Base-by-base conservation (phyloP, 2,888 invertebrate genomes). In the Anoncus sp. region DNA sequence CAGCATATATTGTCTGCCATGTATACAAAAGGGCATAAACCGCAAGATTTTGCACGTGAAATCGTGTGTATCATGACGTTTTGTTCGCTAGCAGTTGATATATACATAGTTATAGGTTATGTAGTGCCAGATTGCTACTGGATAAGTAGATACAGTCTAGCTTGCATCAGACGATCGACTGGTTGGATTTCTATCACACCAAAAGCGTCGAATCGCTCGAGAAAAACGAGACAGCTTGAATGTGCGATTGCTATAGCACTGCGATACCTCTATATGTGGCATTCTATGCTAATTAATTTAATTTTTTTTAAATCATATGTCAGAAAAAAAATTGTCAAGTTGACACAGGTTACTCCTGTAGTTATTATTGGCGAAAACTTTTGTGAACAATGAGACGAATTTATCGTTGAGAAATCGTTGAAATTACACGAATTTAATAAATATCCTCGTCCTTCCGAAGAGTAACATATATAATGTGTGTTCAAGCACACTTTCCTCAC, bases 121-220 rank as follows among this genome's bases (percentile, higher is more conserved):
- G n/a, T 55, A 55, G 16, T 2, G 31, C 18, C 18, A 35, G 9
- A 55, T 55, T 22, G 9, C 22, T 22, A n/a, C 20, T 14, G 40
- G 27, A 40, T 1, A 31, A 60, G 60, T 74, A 16, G 74, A 43
- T 60, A 60, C 43, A 14, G 45, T 67, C 51, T 4, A 9, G 53
- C n/a, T 60, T 53, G 53, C 31, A 53, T 74, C 53, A n/a, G 55
- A 74, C 66, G 45, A 67, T 67, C 59, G 57, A 40, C 55, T 40
- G n/a, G 57, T 49, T 57, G 47, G 40, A 57, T 66, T 18, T 51
- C 65, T 38, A 73, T 66, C 43, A 12, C 18, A 55, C 35, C 18
- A n/a, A 51, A 53, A 38, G 27, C 66, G 5, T 16, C 43, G 20
- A 31, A 27, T n/a, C 31, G 45, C 45, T 57, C 57, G 9, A 45